Base-by-base conservation (phyloP, 2,113 vertebrate genomes). In the Austrofundulus limnaeus region DNA sequence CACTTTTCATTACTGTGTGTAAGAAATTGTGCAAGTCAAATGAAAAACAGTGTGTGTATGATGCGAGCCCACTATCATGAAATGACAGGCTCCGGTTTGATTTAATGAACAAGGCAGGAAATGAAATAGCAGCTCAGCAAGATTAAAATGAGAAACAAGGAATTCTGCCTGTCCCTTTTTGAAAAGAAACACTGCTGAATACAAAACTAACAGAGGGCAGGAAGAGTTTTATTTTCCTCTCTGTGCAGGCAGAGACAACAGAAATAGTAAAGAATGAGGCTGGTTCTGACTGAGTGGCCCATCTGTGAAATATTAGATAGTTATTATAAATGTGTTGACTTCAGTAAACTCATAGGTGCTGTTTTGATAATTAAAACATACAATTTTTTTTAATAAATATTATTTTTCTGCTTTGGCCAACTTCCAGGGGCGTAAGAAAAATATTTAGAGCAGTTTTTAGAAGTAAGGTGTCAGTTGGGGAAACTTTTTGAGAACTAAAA, bases 61-160 rank as follows among this genome's bases (percentile, higher is more conserved):
- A 72, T 70, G 73, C 82, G 67, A 69, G 61, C 28, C 24, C 52
- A 28, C 58, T 53, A 52, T 68, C 81, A 77, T 80, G 34, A 21
- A 66, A 53, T 20, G 57, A 37, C 57, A 46, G 14, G 60, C 47
- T 66, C 49, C 16, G 49, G 43, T 60, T 64, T 81, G 83, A 87
- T 81, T 87, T 78, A 80, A 71, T 66, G 67, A 87, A 79, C 69
- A 64, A 80, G 57, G 64, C 67, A 61, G 84, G 82, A 89, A 89
- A 90, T 88, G 63, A 87, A 89, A 88, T 75, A 69, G 78, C 53
- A 57, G 76, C 69, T 74, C 51, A 57, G 70, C 23, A 9, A 87
- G 83, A 90, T 88, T 86, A 85, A 86, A 80, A 89, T 62, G 51
- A 60, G 59, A 70, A 64, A 77, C 63, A 57, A 52, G 57, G 37